Percentiles rank a stretch among this genome's conserved stretches.
phyloP scores from a whole-genome alignment of 2,797 vertebrate genomes.

The Benthosema pterotum region DNA sequence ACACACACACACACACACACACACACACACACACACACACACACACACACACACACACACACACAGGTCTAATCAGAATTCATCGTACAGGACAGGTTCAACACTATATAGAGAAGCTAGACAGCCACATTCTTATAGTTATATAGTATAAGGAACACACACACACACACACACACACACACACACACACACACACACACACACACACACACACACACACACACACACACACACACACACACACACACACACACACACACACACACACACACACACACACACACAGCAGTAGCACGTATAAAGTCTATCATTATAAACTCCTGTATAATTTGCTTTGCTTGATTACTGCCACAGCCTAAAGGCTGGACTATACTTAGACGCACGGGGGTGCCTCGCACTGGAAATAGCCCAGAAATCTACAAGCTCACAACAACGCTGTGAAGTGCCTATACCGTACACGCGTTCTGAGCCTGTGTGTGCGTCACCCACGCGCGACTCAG shows the following conservation, averaged over 20 bases:
- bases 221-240: background rate
- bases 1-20: background rate
- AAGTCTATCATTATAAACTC: slow-evolving; percentile 13
- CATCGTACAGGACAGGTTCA: no score
- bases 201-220: slow-evolving; percentile 7
- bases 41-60: slow-evolving; percentile 5
- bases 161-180: slow-evolving; percentile 8
- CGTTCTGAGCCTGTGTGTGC: no score
- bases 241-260: background rate
- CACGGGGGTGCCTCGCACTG: no score
- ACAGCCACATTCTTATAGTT: no score
- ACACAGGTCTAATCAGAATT: no score
- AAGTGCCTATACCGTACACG: no score
- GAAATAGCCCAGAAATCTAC: no score
- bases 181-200: slow-evolving; percentile 8
- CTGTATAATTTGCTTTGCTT: slow-evolving; percentile 20
- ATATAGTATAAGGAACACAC: background rate
- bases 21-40: slow-evolving; percentile 19
- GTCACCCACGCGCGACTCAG: no score
- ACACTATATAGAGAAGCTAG: no score
- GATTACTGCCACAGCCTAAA: slow-evolving; percentile 8
- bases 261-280: slow-evolving; percentile 6
- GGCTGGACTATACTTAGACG: no score
- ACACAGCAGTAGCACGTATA: background rate
- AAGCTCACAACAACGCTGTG: no score